Evolutionary conservation across 2,888 invertebrate genomes (phyloP).

Genomic region (Melitaea athalia): DNA sequence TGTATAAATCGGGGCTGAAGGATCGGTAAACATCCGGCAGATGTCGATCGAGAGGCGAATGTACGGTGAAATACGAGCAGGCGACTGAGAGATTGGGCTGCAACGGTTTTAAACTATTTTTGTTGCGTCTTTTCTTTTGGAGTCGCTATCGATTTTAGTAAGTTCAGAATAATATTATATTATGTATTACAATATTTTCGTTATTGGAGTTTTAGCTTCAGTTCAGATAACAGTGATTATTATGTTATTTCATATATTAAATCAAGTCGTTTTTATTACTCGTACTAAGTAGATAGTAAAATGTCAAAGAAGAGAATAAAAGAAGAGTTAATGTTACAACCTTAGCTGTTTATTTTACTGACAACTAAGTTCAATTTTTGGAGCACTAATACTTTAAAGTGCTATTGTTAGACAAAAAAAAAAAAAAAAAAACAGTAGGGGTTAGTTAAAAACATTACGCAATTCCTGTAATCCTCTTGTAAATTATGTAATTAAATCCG

Average conservation of each 20-base stretch:
- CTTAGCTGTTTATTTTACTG: not conserved
- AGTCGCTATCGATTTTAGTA: not conserved
- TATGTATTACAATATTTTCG: no score
- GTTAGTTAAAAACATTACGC: not conserved
- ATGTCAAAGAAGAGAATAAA: no score
- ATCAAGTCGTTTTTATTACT: no score
- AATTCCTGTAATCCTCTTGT: not conserved
- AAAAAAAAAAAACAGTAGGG: no score
- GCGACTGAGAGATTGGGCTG: not conserved
- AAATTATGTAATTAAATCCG: not conserved
- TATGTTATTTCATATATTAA: no score
- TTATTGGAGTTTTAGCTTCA: no score
- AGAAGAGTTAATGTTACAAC: no score
- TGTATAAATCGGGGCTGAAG: constrained; percentile 9
- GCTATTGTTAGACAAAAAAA: no score
- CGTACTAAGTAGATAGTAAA: no score
- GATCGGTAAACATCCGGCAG: constrained; percentile 14
- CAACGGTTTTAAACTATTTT: not conserved
- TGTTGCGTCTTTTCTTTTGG: not conserved
- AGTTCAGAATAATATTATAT: not conserved
- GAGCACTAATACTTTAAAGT: no score
- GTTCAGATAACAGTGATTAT: no score
- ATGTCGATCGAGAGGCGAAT: constrained; percentile 1
- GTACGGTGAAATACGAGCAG: not conserved
- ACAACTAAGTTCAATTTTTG: not conserved